These are phyloP conservation scores for Coenonympha glycerion DNA, from an alignment of 2,888 invertebrate species.

Conservation along the genomic window DNA sequence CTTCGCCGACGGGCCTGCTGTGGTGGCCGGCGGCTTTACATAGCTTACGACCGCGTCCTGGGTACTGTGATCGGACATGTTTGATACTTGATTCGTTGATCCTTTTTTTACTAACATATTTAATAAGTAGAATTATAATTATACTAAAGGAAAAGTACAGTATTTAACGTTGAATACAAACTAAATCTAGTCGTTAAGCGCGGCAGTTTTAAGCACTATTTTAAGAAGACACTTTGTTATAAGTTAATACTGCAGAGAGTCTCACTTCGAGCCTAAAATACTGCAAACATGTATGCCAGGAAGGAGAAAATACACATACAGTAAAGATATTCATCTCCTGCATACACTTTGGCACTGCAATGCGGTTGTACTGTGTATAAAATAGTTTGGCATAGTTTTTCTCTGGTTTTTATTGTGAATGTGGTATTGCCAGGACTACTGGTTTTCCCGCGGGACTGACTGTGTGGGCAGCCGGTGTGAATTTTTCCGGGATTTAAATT, in stretches of 20 bases:
- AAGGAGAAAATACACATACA: constrained; percentile 18
- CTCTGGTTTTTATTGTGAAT: background rate
- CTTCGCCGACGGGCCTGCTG: constrained; percentile 39
- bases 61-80: constrained; percentile 34
- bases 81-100: constrained; percentile 45
- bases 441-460: too few species aligned
- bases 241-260: constrained; percentile 13
- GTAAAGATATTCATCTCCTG: constrained; percentile 21
- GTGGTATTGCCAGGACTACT: too few species aligned
- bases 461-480: too few species aligned
- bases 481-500: too few species aligned
- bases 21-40: constrained; percentile 46
- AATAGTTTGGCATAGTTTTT: background rate
- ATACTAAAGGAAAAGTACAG: too few species aligned
- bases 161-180: background rate
- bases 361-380: background rate
- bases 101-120: background rate
- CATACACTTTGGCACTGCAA: constrained; percentile 18
- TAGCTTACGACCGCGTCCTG: constrained; percentile 41
- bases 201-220: constrained; percentile 6
- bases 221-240: background rate
- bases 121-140: background rate
- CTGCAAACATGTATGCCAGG: constrained; percentile 24
- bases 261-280: constrained; percentile 22
- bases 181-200: background rate